A percentile compares a stretch with the other conserved stretches of the same genome.
These are phyloP conservation scores for Craterocephalus amniculus DNA, from an alignment of 2,797 vertebrate species.

Conservation along the genomic window DNA sequence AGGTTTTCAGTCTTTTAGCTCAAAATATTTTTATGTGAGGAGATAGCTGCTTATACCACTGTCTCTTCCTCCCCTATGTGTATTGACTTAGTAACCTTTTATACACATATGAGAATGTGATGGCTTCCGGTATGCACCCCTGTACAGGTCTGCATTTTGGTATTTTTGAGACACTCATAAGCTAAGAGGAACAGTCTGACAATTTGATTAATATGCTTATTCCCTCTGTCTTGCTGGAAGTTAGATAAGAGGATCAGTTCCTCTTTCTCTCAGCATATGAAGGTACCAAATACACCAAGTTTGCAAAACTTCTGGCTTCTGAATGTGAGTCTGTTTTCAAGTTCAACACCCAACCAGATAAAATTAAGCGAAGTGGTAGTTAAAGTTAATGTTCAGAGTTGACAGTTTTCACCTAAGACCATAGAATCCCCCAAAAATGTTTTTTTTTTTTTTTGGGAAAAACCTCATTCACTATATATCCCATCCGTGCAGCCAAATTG, in stretches of 20 bases:
- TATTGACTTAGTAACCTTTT: conserved; percentile 26
- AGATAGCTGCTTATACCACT: neutral
- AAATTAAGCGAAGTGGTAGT: neutral
- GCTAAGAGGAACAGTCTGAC: neutral
- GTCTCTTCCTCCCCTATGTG: conserved; percentile 13
- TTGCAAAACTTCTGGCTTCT: conserved; percentile 7
- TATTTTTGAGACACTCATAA: neutral
- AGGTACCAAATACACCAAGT: neutral
- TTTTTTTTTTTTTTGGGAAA: neutral
- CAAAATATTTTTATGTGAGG: conserved; percentile 3
- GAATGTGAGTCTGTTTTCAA: neutral
- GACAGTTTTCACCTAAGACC: neutral
- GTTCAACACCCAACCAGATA: neutral
- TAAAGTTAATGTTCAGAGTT: no score
- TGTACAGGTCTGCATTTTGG: neutral
- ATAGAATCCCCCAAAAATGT: no score
- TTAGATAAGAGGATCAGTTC: conserved; percentile 1
- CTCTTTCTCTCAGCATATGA: conserved; percentile 1
- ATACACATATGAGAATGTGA: conserved; percentile 8
- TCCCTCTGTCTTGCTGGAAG: neutral
- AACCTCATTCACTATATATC: neutral
- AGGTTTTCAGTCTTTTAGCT: neutral
- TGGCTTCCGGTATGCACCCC: conserved; percentile 5
- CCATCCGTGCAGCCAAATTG: conserved; percentile 21
- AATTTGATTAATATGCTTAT: conserved; percentile 2